Percentiles rank a stretch among this genome's conserved stretches.
phyloP scores from a whole-genome alignment of 2,888 invertebrate genomes.

The Xanthostigma xanthostigma region DNA sequence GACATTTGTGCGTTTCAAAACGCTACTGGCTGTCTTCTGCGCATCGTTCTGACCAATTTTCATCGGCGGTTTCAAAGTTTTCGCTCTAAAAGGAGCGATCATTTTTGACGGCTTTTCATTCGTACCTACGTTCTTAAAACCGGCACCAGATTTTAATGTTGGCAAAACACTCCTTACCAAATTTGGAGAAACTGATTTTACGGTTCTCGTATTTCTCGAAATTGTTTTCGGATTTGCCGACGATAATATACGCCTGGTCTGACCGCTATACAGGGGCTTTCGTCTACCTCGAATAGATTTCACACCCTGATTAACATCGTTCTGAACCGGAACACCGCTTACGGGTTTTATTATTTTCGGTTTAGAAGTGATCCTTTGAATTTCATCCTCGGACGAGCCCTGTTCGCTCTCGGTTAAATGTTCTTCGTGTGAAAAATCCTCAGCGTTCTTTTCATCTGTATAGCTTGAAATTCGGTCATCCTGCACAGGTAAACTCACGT shows the following conservation, averaged over 20 bases:
- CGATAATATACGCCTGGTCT: neutral
- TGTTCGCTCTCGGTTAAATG: conserved; percentile 2
- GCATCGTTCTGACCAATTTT: neutral
- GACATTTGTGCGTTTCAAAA: neutral
- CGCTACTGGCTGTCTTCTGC: neutral
- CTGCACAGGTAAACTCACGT: no score
- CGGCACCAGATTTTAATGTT: conserved; percentile 14
- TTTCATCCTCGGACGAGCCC: conserved; percentile 23
- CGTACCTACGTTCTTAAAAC: conserved; percentile 7
- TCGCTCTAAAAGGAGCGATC: neutral
- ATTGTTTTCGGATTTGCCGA: conserved; percentile 4
- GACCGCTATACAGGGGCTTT: conserved; percentile 42
- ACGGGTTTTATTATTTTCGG: conserved; percentile 44
- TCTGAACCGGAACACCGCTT: conserved; percentile 26
- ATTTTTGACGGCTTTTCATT: conserved; percentile 9
- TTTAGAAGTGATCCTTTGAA: conserved; percentile 22
- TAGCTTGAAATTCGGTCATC: no score
- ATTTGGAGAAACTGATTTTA: conserved; percentile 22
- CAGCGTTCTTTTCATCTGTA: no score
- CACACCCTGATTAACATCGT: conserved; percentile 17
- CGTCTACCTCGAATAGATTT: conserved; percentile 41
- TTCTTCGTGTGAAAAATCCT: neutral
- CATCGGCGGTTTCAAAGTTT: conserved; percentile 1
- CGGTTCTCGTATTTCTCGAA: conserved; percentile 19
- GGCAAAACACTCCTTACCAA: conserved; percentile 24